Evolutionary conservation across 2,113 vertebrate species (phyloP), one percentile per base, ranked within the genome.

Genomic region (Eleginops maclovinus): DNA sequence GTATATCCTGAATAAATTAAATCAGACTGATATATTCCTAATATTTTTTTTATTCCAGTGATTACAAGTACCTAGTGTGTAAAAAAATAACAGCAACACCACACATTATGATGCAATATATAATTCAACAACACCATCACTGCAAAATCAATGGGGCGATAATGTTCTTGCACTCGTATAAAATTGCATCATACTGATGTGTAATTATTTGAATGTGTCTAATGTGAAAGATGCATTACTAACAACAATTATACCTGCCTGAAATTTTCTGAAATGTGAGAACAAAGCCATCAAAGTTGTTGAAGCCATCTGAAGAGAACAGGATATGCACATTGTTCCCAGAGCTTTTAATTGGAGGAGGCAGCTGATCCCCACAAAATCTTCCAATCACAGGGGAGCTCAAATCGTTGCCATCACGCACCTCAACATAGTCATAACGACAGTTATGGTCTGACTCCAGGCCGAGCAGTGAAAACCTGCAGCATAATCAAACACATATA

Each of bases 281-380:
- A 78, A 95, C 96, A 92, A 98, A 98, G 28, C 96, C 96, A 58
- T 98, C 96, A 19, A 97, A 97, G 82, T 96, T 98, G 91, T 97
- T 96, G 68, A 96, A 97, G 73, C 97, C 96, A 47, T 98, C 96
- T 0, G 97, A 97, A 53, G 93, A 92, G 89, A 98, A 98, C 63
- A 96, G 95, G 75, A 97, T 56, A 49, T 97, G 96, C 61, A 97
- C 86, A 0, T 93, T 73, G 69, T 94, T 92, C 10, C 95, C 93
- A 0, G 94, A 93, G 90, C 96, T 97, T 75, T 81, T 93, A 60
- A 97, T 91, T 11, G 95, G 95, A 61, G 92, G 90, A 0, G 96
- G 97, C 51, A 95, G 92, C 76, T 94, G 94, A 0, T 96, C 96
- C 68, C 97, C 97, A 83, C 97, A 99, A 88, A 96, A 96, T 46